These are phyloP conservation scores for Agrotis exclamationis DNA, from an alignment of 2,888 invertebrate species.

Conservation along the genomic window DNA sequence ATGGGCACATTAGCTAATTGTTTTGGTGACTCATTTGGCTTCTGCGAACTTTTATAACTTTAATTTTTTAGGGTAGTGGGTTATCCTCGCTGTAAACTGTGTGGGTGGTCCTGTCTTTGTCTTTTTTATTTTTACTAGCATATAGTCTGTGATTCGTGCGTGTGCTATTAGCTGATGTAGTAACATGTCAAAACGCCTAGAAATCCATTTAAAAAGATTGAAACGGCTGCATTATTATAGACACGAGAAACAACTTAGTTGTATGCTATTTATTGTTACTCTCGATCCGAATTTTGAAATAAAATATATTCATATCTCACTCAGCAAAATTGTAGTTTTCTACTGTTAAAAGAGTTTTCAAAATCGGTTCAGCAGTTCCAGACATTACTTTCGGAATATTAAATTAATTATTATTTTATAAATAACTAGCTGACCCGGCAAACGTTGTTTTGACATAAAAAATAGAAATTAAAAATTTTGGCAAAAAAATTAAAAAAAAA, in stretches of 20 bases:
- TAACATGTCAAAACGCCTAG: neutral
- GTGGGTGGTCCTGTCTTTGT: neutral
- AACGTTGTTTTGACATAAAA: no score
- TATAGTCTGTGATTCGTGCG: neutral
- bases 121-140: neutral
- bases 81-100: conserved; percentile 1
- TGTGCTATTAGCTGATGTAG: neutral
- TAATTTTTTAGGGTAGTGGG: conserved; percentile 11
- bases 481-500: no score
- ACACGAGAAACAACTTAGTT: neutral
- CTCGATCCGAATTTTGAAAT: neutral
- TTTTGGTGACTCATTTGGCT: conserved; percentile 39
- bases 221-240: neutral
- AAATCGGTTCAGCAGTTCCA: no score
- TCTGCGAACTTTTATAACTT: conserved; percentile 24
- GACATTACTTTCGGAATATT: no score
- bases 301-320: no score
- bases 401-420: no score
- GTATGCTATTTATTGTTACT: neutral
- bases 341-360: no score
- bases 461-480: no score
- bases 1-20: conserved; percentile 49
- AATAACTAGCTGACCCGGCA: no score
- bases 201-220: neutral
- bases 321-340: no score